Conservation (phyloP, 2,113 vertebrate species). For the Peucedramus taeniatus region DNA sequence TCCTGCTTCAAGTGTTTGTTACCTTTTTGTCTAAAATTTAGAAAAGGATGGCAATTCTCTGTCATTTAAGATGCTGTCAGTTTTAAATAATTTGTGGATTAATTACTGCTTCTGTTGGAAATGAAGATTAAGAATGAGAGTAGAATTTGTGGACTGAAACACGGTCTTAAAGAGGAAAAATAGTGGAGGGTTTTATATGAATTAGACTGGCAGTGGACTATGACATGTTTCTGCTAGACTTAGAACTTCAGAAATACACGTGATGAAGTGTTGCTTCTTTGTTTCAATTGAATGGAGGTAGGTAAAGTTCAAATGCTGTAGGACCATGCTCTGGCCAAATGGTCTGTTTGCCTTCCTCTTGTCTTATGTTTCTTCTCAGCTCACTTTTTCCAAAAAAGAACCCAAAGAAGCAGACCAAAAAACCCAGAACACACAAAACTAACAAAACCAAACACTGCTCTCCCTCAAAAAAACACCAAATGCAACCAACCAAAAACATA, state of each 20-base stretch:
- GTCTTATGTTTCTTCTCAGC: background rate
- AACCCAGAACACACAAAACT: background rate
- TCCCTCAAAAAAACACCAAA: background rate
- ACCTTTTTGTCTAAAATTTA: background rate
- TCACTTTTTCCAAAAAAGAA: background rate
- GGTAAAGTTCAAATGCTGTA: background rate
- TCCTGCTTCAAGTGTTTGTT: background rate
- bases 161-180: background rate
- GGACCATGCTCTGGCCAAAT: background rate
- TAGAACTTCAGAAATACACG: background rate
- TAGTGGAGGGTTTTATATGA: rapidly evolving
- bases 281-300: background rate
- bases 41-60: background rate
- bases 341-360: background rate
- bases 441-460: background rate
- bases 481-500: background rate
- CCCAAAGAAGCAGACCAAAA: background rate
- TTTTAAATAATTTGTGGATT: background rate
- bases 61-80: background rate
- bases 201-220: background rate
- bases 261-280: background rate
- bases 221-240: background rate
- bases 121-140: background rate
- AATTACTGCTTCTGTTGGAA: background rate
- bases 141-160: background rate